Evolutionary conservation across 1,140 invertebrate species (phyloP).

Genomic region (Camponotus floridanus): DNA sequence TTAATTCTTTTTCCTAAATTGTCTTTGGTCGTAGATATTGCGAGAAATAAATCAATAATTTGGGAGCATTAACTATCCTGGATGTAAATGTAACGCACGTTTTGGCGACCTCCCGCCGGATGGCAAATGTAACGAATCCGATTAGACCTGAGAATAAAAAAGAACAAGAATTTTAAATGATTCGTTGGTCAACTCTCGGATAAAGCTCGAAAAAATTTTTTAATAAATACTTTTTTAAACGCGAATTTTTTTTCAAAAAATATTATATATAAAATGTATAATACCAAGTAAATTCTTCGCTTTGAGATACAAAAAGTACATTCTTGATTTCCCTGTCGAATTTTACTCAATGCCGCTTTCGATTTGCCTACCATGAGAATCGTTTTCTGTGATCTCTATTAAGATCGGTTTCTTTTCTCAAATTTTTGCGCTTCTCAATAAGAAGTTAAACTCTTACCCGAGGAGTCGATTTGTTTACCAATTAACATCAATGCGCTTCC

Average conservation of each 20-base stretch:
- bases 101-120: constrained; percentile 92
- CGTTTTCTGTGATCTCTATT: constrained; percentile 89
- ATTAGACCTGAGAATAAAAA: too few species aligned
- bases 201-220: too few species aligned
- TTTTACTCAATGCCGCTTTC: constrained; percentile 90
- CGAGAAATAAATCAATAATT: constrained; percentile 88
- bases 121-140: constrained; percentile 95
- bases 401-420: constrained; percentile 84
- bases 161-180: too few species aligned
- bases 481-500: constrained; percentile 85
- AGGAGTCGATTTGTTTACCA: constrained; percentile 86
- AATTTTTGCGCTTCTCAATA: constrained; percentile 87
- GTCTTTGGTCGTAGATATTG: constrained; percentile 87
- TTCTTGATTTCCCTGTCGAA: constrained; percentile 87
- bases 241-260: too few species aligned
- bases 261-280: not conserved
- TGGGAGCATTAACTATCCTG: constrained; percentile 88
- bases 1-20: constrained; percentile 92
- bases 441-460: constrained; percentile 87
- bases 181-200: too few species aligned
- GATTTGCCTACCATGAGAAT: constrained; percentile 94
- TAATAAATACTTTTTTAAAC: too few species aligned
- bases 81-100: constrained; percentile 91
- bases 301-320: constrained; percentile 77
- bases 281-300: constrained; percentile 87